Base-by-base conservation (phyloP, 1,140 invertebrate species). In the Pseudobourletiella spinata region DNA sequence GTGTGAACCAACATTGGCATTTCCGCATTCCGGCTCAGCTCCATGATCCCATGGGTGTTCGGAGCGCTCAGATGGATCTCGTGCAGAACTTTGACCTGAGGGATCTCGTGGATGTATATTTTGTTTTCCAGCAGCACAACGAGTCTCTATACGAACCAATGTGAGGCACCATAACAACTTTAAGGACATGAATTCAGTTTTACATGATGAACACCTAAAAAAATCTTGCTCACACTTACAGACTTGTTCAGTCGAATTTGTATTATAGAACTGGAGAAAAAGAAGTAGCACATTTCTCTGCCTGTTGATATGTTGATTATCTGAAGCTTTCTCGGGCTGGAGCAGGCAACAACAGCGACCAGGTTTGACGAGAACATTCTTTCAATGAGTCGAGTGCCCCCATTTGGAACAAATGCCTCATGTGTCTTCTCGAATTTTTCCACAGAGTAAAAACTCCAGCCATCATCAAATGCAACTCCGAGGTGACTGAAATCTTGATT, bases 241-340 rank as follows among this genome's bases (percentile, higher is more conserved):
- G 86, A 84, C 77, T 95, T 82, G 79, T 98, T 99, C 55, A 99
- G 81, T 77, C 93, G 93, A 24, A 98, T 92, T 63, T 89, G 88
- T 65, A 98, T 79, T 73, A 98, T 98, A 44, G 94, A 94, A 76
- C 96, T 97, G 8, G 90, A 88, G 75, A 98, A 99, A 74, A 89
- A 94, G 78, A 96, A 96, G 75, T 95, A 93, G 77, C 94, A 98
- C 74, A 99, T 98, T 79, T 98, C 94, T 50, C 91, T 94, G 61
- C 22, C 22, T n/a, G 46, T 48, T 25, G 6, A 6, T 11, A 20
- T 48, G 18, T 48, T 48, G 18, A 48, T 48, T 6, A 48, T 6
- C 8, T 8, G 18, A 11, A 48, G 46, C 18, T 20, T 48, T 15
- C 46, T 11, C 16, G 46, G 46, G 24, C 46, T 48, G 11, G 46